Evolutionary conservation across 1,140 invertebrate species (phyloP), one percentile per base, ranked within the genome.

Genomic region (Stegodyphus dumicola): DNA sequence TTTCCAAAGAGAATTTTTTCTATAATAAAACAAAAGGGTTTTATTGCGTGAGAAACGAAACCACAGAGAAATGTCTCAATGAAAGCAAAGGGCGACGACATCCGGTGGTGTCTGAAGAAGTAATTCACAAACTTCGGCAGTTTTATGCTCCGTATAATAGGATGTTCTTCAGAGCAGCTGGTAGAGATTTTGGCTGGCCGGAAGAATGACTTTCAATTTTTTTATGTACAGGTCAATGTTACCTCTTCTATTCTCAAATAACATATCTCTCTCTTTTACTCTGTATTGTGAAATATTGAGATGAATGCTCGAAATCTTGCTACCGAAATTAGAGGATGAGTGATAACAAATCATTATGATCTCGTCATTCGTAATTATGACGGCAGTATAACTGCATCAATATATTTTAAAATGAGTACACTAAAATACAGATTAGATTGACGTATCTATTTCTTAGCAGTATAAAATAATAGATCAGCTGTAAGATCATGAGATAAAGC

Each of bases 21-120:
- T 90, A 91, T 86, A 92, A 93, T 88, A 88, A 90, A 53, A 91
- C 91, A 18, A 92, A 93, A 88, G 92, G 92, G 0, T 93, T 93
- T 88, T 93, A 92, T 48, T 93, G 93, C 87, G 89, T 93, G 9
- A 88, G 89, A 66, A 76, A 88, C 81, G 87, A 89, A 17, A 88
- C 88, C 0, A 79, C 87, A 0, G 87, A 89, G n/a, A 89, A 89
- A 66, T 92, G 91, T 87, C 85, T 92, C n/a, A 88, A 89, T 15
- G 88, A 90, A 74, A 90, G 88, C 33, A 92, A 92, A 88, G 91
- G 91, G 13, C 87, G 91, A 5, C 87, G 88, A 73, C 91, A 92
- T 80, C 91, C 91, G 0, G 54, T 87, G 9, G 89, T 92, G 7
- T 87, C 90, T 54, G 87, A 87, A 11, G 79, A 88, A 49, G 89